phyloP scores from a whole-genome alignment of 2,888 invertebrate species.

The Drosophila ustulata region DNA sequence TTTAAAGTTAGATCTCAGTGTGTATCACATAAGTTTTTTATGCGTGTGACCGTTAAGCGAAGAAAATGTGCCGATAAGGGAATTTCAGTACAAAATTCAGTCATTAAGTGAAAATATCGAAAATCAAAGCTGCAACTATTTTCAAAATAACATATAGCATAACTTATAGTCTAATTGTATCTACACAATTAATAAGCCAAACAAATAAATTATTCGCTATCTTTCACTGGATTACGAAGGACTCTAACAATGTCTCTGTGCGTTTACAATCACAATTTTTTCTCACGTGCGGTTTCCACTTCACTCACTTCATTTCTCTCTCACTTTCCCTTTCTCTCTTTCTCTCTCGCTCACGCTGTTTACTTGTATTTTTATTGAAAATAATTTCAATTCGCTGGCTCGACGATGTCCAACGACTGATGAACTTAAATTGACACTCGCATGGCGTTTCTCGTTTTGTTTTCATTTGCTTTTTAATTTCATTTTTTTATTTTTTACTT shows the following conservation, averaged over 20 bases:
- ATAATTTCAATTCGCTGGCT: conserved; percentile 57
- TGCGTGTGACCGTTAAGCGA: too few species aligned
- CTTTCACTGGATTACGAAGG: neutral
- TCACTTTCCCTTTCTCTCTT: neutral
- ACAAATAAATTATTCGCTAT: neutral
- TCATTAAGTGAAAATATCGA: too few species aligned
- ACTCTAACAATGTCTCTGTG: neutral
- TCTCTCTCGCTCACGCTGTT: conserved; percentile 1
- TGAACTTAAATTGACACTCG: conserved; percentile 78
- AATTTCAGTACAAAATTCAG: too few species aligned
- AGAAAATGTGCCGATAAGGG: too few species aligned
- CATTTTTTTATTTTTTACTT: conserved; percentile 22
- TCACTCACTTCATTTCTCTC: conserved; percentile 1
- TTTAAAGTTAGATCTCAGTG: too few species aligned
- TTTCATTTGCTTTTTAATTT: conserved; percentile 34
- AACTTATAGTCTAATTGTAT: too few species aligned
- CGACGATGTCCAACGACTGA: conserved; percentile 50
- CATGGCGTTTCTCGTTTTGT: conserved; percentile 58
- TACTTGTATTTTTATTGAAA: conserved; percentile 59
- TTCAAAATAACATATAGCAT: too few species aligned
- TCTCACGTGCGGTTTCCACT: conserved; percentile 20
- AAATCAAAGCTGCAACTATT: too few species aligned
- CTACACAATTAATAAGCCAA: too few species aligned
- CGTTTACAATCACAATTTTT: conserved; percentile 31
- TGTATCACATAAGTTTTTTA: too few species aligned